Conservation (phyloP, 2,113 vertebrate species). For the Xenus cinereus region DNA sequence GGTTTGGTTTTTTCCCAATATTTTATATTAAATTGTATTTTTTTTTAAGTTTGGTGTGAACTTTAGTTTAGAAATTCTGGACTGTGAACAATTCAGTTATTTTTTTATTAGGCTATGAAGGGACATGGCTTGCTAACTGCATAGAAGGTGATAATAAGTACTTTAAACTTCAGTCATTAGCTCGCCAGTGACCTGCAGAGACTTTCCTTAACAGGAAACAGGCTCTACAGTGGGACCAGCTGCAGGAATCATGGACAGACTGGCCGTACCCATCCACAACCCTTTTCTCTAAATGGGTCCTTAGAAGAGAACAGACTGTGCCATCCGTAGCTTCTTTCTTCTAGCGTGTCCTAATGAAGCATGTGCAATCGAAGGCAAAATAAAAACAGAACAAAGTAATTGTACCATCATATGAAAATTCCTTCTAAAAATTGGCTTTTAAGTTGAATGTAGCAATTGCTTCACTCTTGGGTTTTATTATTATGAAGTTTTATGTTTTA, state of each 20-base stretch:
- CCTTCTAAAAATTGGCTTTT: neutral
- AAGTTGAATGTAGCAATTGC: neutral
- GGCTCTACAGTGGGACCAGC: neutral
- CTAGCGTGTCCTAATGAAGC: neutral
- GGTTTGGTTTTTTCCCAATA: neutral
- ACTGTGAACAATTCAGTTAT: neutral
- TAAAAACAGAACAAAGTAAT: neutral
- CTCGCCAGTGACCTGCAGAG: neutral
- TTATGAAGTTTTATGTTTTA: neutral
- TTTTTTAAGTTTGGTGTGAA: slow-evolving; percentile 23
- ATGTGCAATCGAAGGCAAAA: neutral
- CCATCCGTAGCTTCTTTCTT: neutral
- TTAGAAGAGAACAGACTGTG: neutral
- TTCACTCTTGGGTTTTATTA: neutral
- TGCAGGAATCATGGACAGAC: neutral
- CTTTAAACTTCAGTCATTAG: neutral
- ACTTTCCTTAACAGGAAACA: neutral
- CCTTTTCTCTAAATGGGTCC: neutral
- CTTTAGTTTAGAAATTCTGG: neutral
- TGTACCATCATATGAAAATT: neutral
- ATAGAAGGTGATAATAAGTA: neutral
- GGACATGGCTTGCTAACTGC: neutral
- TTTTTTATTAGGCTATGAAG: neutral
- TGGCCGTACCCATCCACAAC: neutral
- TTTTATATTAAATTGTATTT: slow-evolving; percentile 46